Evolutionary conservation across 1,140 invertebrate species (phyloP).

Genomic region (Caerostris extrusa): DNA sequence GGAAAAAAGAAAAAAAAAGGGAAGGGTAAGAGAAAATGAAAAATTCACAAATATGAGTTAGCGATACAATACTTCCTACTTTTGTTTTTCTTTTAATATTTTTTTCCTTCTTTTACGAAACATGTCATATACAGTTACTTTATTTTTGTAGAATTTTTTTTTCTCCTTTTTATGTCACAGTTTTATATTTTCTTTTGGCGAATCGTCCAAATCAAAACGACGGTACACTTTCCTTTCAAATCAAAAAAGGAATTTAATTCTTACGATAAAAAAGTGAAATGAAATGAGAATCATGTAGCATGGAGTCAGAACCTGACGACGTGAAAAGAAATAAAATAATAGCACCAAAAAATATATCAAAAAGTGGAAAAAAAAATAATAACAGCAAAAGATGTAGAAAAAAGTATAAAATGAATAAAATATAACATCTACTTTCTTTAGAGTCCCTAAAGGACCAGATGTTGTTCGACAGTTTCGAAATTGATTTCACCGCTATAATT

Average conservation of each 20-base stretch:
- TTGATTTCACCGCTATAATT: conserved; percentile 59
- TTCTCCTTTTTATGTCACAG: background rate
- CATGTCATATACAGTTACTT: conserved; percentile 16
- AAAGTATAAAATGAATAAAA: conserved; percentile 54
- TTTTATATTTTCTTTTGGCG: background rate
- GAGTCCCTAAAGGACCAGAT: conserved; percentile 44
- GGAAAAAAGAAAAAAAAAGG: too few species aligned
- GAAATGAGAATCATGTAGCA: conserved; percentile 22
- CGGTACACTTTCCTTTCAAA: conserved; percentile 23
- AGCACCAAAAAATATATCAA: background rate
- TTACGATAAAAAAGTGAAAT: conserved; percentile 1
- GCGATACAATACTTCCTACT: background rate
- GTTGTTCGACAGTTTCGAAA: conserved; percentile 38
- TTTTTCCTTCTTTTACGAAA: background rate
- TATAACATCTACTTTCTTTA: conserved; percentile 58
- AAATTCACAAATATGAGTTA: conserved; percentile 15
- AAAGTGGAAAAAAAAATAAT: background rate
- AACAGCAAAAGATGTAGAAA: background rate
- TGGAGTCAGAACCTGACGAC: background rate
- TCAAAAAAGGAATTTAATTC: conserved; percentile 43
- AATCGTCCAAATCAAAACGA: conserved; percentile 26
- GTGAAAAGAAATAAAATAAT: background rate
- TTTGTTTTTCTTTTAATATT: background rate
- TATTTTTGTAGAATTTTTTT: background rate
- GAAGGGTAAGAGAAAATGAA: background rate